Evolutionary conservation across 2,888 invertebrate species (phyloP).

Genomic region (Hololepta plana): DNA sequence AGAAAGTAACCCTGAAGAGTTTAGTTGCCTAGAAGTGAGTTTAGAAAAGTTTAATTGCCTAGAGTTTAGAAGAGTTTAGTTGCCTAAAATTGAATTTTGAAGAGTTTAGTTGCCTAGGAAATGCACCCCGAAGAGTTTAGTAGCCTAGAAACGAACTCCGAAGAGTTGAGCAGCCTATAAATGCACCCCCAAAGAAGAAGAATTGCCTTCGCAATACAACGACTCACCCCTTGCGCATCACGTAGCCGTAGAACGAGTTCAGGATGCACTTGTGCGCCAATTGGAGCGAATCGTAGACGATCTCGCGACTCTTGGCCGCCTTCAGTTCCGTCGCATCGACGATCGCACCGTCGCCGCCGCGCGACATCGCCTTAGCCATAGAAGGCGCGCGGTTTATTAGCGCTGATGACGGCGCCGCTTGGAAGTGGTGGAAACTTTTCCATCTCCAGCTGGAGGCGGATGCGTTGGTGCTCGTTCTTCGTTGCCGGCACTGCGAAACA

Average conservation of each 20-base stretch:
- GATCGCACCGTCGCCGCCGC: slow-evolving; percentile 60
- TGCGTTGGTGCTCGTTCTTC: slow-evolving; percentile 81
- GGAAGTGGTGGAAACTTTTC: slow-evolving; percentile 92
- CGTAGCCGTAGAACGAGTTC: slow-evolving; percentile 98
- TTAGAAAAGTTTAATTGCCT: too few species aligned
- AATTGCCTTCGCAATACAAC: too few species aligned
- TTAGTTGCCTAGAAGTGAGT: too few species aligned
- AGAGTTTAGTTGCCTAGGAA: too few species aligned
- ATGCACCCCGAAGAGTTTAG: too few species aligned
- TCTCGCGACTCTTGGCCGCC: slow-evolving; percentile 74
- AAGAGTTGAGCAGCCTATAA: too few species aligned
- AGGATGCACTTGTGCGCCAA: slow-evolving; percentile 97
- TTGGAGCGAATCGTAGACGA: slow-evolving; percentile 93
- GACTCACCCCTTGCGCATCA: slow-evolving; percentile 58
- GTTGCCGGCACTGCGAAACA: slow-evolving; percentile 75
- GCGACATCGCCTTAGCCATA: too few species aligned
- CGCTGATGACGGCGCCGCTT: slow-evolving; percentile 58
- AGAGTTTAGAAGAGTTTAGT: too few species aligned
- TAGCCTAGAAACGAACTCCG: too few species aligned
- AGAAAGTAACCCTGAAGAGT: too few species aligned
- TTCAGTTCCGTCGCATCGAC: slow-evolving; percentile 87
- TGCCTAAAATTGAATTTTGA: too few species aligned
- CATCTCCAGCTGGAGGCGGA: slow-evolving; percentile 91
- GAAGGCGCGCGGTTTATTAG: slow-evolving; percentile 71
- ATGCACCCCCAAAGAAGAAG: too few species aligned